A percentile compares a stretch with the other conserved stretches of the same genome.
Evolutionary conservation across 1,140 invertebrate species (phyloP).

Genomic region (Leptonema lineaticorne): DNA sequence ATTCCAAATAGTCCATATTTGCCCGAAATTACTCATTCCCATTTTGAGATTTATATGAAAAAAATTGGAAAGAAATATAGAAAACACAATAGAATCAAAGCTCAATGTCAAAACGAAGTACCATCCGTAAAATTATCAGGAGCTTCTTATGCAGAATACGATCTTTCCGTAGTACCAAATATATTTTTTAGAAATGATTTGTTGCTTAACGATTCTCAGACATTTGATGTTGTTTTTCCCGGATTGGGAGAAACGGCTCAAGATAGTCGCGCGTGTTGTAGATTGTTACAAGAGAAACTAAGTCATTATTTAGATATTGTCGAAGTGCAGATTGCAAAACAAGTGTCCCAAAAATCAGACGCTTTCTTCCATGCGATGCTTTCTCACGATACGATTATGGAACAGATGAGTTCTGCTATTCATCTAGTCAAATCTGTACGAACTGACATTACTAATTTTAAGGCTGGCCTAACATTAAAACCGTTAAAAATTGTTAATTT

Average conservation of each 20-base stretch:
- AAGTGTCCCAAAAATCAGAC: conserved; percentile 93
- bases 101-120: conserved; percentile 48
- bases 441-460: conserved; percentile 68
- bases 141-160: conserved; percentile 47
- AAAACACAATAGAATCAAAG: conserved; percentile 56
- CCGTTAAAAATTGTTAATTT: conserved; percentile 77
- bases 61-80: conserved; percentile 68
- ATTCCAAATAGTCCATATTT: conserved; percentile 78
- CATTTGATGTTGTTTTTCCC: conserved; percentile 87
- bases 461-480: conserved; percentile 75
- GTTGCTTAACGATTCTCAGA: conserved; percentile 76
- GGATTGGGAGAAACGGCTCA: conserved; percentile 52
- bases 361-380: conserved; percentile 97
- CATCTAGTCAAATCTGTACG: conserved; percentile 75
- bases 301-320: conserved; percentile 94
- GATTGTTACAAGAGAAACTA: conserved; percentile 65
- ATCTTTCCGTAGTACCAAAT: conserved; percentile 68
- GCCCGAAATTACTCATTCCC: conserved; percentile 77
- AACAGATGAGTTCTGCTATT: conserved; percentile 82
- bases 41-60: conserved; percentile 88
- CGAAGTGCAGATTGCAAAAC: conserved; percentile 92
- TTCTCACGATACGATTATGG: conserved; percentile 90
- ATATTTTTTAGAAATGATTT: conserved; percentile 86
- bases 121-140: conserved; percentile 39
- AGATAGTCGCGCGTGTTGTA: conserved; percentile 49